Evolutionary conservation across 2,113 vertebrate species (phyloP).

Genomic region (Brachyhypopomus gauderio): DNA sequence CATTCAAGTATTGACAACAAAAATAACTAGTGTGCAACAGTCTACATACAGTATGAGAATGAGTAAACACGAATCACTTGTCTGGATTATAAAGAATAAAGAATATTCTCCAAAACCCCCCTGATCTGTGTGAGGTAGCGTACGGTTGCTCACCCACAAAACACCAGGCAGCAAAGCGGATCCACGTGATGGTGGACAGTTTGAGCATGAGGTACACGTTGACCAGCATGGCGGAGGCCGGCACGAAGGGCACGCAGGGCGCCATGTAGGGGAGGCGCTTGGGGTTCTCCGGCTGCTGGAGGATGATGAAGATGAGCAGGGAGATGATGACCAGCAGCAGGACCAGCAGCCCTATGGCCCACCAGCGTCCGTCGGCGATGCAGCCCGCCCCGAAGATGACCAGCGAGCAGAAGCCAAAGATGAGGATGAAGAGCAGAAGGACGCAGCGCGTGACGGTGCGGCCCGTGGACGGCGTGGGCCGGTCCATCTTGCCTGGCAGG

Average conservation of each 20-base stretch:
- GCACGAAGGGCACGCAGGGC: constrained; percentile 92
- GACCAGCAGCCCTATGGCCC: constrained; percentile 88
- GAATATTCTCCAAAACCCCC: too few relatives aligned
- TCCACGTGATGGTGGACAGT: constrained; percentile 93
- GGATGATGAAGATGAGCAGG: constrained; percentile 81
- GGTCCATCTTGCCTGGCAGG: constrained; percentile 86
- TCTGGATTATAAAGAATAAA: too few relatives aligned
- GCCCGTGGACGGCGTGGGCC: constrained; percentile 83
- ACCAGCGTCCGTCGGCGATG: constrained; percentile 86
- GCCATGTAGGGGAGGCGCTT: constrained; percentile 94
- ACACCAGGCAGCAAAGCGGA: constrained; percentile 93
- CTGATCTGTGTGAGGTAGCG: too few relatives aligned
- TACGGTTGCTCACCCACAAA: constrained; percentile 81
- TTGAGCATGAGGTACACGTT: constrained; percentile 99
- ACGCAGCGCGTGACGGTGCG: constrained; percentile 88
- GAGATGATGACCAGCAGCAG: constrained; percentile 79
- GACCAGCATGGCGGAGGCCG: constrained; percentile 92
- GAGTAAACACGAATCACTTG: too few relatives aligned
- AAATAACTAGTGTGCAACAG: too few relatives aligned
- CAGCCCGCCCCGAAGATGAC: constrained; percentile 75
- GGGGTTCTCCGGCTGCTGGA: constrained; percentile 93
- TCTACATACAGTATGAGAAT: too few relatives aligned
- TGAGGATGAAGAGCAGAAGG: constrained; percentile 86
- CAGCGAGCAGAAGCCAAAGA: constrained; percentile 91
- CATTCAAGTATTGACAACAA: too few relatives aligned